A percentile compares a stretch with the other conserved stretches of the same genome.
These are phyloP conservation scores for Pteromalus puparum DNA, from an alignment of 1,140 invertebrate species.

Conservation along the genomic window DNA sequence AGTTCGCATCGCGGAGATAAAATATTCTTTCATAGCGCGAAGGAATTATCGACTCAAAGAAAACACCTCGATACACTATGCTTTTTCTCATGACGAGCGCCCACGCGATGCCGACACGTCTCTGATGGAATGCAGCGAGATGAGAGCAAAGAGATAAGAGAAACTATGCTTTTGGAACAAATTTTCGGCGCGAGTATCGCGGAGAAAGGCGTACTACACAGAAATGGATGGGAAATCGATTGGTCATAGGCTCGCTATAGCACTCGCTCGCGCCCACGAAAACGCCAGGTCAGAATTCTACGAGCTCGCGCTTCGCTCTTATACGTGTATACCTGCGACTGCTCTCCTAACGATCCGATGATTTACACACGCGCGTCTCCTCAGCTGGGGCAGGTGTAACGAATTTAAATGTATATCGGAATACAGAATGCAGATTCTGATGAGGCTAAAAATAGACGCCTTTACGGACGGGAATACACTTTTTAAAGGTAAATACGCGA, in stretches of 20 bases:
- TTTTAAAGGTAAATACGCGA: neutral
- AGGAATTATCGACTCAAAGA: conserved; percentile 20
- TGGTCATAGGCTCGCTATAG: conserved; percentile 34
- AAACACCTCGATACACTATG: neutral
- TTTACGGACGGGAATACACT: neutral
- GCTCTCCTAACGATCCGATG: conserved; percentile 15
- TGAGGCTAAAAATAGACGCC: neutral
- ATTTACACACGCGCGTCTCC: neutral
- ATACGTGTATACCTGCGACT: neutral
- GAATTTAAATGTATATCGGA: conserved; percentile 13
- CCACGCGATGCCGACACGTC: neutral
- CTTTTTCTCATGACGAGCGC: neutral
- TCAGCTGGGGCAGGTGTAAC: neutral
- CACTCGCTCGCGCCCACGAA: neutral
- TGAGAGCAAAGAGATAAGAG: conserved; percentile 29
- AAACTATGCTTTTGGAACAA: neutral
- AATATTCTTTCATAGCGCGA: neutral
- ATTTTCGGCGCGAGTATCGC: conserved; percentile 15
- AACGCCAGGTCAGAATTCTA: conserved; percentile 26
- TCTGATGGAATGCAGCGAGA: neutral
- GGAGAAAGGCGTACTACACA: neutral
- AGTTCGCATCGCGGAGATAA: neutral
- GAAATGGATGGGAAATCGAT: conserved; percentile 33
- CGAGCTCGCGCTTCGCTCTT: too few relatives aligned
- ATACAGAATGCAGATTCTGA: neutral